Percentiles rank a stretch among this genome's conserved stretches.
These are phyloP conservation scores for rat (Rattus norvegicus) DNA, from an alignment of 2,113 vertebrate species.

Conservation along the genomic window DNA sequence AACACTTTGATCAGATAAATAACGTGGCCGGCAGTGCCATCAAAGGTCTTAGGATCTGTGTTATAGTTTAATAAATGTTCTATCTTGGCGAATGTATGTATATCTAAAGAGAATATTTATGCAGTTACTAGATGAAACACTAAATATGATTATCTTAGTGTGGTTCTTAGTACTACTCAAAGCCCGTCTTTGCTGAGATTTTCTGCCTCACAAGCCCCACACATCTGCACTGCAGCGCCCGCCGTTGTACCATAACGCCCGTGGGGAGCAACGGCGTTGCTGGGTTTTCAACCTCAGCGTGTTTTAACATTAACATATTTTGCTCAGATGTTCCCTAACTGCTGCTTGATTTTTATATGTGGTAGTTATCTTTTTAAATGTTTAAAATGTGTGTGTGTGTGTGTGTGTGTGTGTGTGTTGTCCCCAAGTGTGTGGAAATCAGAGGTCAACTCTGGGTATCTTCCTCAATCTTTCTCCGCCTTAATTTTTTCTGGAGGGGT, in stretches of 20 bases:
- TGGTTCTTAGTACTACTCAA: not conserved
- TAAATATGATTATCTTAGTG: not conserved
- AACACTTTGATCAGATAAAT: not conserved
- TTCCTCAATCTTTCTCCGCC: not conserved
- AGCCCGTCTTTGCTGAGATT: not conserved
- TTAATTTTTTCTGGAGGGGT: not conserved
- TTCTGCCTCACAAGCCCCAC: not conserved
- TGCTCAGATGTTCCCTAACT: not conserved
- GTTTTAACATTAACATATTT: conserved; percentile 29
- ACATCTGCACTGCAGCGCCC: too few species aligned
- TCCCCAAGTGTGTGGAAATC: not conserved
- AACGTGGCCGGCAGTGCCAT: not conserved
- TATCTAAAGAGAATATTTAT: not conserved
- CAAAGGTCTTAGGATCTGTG: not conserved
- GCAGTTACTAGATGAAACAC: not conserved
- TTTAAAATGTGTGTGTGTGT: not conserved
- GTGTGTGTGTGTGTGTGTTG: not conserved
- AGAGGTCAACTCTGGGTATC: not conserved
- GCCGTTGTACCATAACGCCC: not conserved
- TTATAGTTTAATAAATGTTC: not conserved
- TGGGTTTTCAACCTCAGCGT: conserved; percentile 17
- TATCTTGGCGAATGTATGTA: not conserved
- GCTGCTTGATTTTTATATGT: not conserved
- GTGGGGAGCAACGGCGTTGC: not conserved
- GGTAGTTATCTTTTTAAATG: not conserved